Evolutionary conservation across 2,113 vertebrate species (phyloP), one percentile per base, ranked within the genome.

Genomic region (Pseudois nayaur): DNA sequence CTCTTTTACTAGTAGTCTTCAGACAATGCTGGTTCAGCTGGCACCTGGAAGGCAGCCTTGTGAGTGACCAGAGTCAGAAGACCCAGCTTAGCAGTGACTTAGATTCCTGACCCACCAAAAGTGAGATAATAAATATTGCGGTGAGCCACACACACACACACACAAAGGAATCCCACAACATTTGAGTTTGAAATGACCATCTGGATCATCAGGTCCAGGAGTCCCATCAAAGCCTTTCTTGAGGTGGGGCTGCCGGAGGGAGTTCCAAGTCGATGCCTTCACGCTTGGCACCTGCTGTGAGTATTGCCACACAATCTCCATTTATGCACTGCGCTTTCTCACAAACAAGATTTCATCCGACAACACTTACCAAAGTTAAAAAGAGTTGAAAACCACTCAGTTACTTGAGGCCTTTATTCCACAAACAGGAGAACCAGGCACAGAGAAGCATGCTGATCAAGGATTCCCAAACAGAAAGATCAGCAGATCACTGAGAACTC

Each of bases 241-340:
- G 17, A 3, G 17, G 19, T 3, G 19, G 13, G 31, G 21, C 27
- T 71, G 14, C 64, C 8, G 1, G 40, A 59, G 21, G 52, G 45
- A 27, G 23, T 3, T 15, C 55, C 3, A 10, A 31, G 12, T 23
- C 3, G 0, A 4, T 14, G 25, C 8, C 15, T 21, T 4, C 27
- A 21, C 31, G 33, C 27, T 6, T 13, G 40, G 40, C 2, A 6
- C 3, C 29, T 27, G 25, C 60, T n/a, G 6, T 3, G 5, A 13
- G 27, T 4, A 15, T 48, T 17, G 6, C 52, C 2, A 0, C 31
- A 14, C 43, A 4, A 6, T 21, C 15, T 57, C 11, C 2, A 10
- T 4, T 50, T 31, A 31, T 5, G 3, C 8, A 15, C 6, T 14
- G 17, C 4, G 9, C 12, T 40, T 27, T 67, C 43, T 67, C 43